These are phyloP conservation scores for Nothobranchius furzeri DNA, from an alignment of 2,113 vertebrate genomes.

Conservation along the genomic window DNA sequence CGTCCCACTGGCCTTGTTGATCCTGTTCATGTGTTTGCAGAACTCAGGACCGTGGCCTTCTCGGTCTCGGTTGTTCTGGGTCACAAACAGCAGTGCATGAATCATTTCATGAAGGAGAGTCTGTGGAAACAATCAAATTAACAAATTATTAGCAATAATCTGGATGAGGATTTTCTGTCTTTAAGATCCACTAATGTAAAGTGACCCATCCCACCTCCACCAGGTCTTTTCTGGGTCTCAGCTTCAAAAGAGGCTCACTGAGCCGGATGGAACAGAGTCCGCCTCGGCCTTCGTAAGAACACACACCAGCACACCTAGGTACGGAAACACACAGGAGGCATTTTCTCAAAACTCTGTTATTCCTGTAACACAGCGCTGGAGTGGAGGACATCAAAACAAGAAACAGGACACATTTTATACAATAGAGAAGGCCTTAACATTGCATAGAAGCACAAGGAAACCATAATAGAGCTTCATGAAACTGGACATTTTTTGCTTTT, in stretches of 20 bases:
- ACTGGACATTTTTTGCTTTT: too few relatives aligned
- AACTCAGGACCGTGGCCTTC: constrained; percentile 95
- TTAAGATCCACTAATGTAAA: neutral
- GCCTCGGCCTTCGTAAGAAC: constrained; percentile 89
- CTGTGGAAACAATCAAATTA: constrained; percentile 65
- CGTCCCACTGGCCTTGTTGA: constrained; percentile 88
- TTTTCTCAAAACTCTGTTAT: too few relatives aligned
- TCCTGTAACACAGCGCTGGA: too few relatives aligned
- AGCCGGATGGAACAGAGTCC: constrained; percentile 95
- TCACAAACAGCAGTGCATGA: constrained; percentile 95
- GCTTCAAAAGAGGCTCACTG: constrained; percentile 91
- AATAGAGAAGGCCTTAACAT: too few relatives aligned
- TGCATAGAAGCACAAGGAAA: too few relatives aligned
- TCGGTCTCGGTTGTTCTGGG: constrained; percentile 89
- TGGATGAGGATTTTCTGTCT: neutral
- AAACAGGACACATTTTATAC: too few relatives aligned
- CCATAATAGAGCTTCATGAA: too few relatives aligned
- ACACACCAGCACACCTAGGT: constrained; percentile 90
- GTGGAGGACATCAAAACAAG: too few relatives aligned
- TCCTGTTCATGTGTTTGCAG: constrained; percentile 93
- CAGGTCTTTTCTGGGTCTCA: constrained; percentile 91
- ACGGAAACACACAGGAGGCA: neutral
- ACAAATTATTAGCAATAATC: neutral
- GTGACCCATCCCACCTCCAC: constrained; percentile 83
- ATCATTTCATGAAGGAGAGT: constrained; percentile 99